Evolutionary conservation across 2,888 invertebrate genomes (phyloP).

Genomic region (Muschampia plurimacula): DNA sequence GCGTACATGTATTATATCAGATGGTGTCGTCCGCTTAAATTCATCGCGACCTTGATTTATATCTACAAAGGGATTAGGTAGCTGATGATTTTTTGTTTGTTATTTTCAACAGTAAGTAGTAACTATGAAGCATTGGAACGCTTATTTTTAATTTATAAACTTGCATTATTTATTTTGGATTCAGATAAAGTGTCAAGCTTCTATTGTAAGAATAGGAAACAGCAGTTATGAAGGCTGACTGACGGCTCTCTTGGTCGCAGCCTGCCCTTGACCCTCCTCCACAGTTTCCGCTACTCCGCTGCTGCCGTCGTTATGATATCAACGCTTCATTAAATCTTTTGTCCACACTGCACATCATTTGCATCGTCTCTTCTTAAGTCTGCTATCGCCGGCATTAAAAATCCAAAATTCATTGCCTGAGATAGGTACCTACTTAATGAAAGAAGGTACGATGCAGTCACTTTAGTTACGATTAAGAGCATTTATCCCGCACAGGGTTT

Average conservation of each 20-base stretch:
- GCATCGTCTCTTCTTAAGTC: constrained; percentile 6
- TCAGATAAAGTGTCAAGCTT: constrained; percentile 49
- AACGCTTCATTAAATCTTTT: constrained; percentile 50
- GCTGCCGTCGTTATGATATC: constrained; percentile 52
- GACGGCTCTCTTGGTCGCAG: constrained; percentile 55
- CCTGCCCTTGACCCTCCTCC: constrained; percentile 69
- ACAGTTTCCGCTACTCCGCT: constrained; percentile 57
- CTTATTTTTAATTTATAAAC: neutral
- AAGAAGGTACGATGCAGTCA: too few species aligned
- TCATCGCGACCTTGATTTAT: constrained; percentile 10
- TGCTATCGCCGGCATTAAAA: neutral
- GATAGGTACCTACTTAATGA: neutral
- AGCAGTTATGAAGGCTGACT: constrained; percentile 43
- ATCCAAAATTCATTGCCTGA: too few species aligned
- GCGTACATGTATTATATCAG: constrained; percentile 31
- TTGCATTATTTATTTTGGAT: constrained; percentile 20
- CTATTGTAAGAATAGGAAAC: constrained; percentile 31
- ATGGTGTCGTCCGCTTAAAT: constrained; percentile 5
- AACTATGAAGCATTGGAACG: neutral
- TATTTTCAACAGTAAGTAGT: neutral
- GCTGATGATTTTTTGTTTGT: neutral
- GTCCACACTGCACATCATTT: constrained; percentile 39
- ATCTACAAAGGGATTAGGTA: neutral
- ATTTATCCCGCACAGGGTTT: too few species aligned
- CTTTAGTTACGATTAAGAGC: too few species aligned